phyloP scores from a whole-genome alignment of 1,140 invertebrate species.

The Bilobella aurantiaca region DNA sequence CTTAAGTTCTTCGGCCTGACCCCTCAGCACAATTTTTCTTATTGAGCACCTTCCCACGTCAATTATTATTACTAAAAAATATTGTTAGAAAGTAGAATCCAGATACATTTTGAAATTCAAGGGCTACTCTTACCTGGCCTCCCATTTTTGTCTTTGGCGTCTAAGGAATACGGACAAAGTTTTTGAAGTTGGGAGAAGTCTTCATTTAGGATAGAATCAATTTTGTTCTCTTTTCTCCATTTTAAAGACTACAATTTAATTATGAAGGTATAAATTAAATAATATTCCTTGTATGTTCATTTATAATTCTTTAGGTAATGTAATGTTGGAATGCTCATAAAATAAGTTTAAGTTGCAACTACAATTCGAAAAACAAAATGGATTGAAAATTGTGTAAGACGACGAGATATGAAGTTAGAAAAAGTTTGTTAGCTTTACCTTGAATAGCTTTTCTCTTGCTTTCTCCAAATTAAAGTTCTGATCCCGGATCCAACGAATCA shows the following conservation, averaged over 20 bases:
- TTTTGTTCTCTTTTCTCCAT: constrained; percentile 10
- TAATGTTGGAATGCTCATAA: too few species aligned
- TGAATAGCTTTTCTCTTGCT: neutral
- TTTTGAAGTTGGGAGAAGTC: neutral
- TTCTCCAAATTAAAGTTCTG: neutral
- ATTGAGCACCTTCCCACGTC: neutral
- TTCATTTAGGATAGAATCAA: neutral
- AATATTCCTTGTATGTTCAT: neutral
- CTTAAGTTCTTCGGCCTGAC: neutral
- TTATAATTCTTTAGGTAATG: neutral
- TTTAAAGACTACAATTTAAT: neutral
- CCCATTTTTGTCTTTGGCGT: neutral
- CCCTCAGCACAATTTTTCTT: neutral
- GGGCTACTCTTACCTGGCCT: neutral
- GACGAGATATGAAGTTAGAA: neutral
- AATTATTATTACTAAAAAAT: neutral
- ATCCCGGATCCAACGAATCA: neutral
- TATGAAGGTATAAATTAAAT: neutral
- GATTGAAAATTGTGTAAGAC: neutral
- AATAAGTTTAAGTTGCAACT: neutral
- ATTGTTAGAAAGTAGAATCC: neutral
- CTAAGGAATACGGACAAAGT: neutral
- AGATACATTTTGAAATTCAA: neutral
- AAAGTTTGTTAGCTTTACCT: neutral
- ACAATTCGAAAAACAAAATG: neutral